Conservation (phyloP, 2,888 invertebrate species). For the Synanthedon myopaeformis region DNA sequence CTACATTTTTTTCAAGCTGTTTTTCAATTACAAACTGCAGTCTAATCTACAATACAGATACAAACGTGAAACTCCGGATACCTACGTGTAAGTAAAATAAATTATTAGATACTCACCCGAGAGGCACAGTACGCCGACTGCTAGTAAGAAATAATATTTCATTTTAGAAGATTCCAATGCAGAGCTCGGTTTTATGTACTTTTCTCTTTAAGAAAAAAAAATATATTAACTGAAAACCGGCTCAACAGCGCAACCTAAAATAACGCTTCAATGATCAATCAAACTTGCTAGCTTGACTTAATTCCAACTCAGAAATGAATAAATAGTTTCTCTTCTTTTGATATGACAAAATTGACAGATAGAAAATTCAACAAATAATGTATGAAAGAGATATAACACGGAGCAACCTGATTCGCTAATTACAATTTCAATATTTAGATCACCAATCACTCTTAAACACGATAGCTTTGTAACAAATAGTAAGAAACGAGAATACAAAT, state of each 20-base stretch:
- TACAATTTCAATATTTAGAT: not conserved
- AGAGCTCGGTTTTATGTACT: not conserved
- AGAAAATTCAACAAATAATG: not conserved
- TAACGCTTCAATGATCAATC: not conserved
- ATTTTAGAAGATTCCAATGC: constrained; percentile 19
- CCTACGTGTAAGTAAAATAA: too few species aligned
- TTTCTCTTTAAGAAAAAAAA: not conserved
- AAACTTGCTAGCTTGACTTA: too few species aligned
- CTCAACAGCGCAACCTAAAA: not conserved
- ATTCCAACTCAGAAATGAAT: not conserved
- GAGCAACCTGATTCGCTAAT: too few species aligned
- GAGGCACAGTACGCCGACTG: constrained; percentile 44
- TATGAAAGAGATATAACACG: too few species aligned
- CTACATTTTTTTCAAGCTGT: too few species aligned
- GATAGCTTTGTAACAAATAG: constrained; percentile 36
- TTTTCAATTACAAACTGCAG: not conserved
- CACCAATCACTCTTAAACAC: constrained; percentile 36
- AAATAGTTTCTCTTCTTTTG: not conserved
- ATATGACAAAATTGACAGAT: too few species aligned
- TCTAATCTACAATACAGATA: not conserved
- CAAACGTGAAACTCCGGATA: too few species aligned
- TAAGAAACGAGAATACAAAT: constrained; percentile 30
- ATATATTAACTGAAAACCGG: not conserved
- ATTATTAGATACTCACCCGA: constrained; percentile 34
- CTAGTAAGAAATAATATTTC: constrained; percentile 49